Evolutionary conservation across 2,888 invertebrate species (phyloP), one percentile per base, ranked within the genome.

Genomic region (Gymnoscelis rufifasciata): DNA sequence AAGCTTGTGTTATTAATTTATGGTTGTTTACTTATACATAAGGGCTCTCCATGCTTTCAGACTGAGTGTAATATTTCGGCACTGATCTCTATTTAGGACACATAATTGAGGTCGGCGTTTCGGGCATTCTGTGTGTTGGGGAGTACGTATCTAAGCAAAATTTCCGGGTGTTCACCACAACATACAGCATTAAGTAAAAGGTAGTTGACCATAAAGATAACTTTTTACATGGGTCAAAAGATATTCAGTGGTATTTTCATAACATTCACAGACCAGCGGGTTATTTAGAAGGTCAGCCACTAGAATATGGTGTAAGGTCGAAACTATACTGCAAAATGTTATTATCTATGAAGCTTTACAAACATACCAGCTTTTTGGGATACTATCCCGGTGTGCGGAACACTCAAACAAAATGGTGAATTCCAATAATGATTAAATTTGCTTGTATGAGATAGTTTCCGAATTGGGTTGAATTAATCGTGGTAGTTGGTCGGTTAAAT

Each of bases 291-390:
- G 40, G 40, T 33, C 26, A 26, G 19, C 19, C 7, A 33, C n/a
- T 10, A 15, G 28, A 29, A 14, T 29, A 35, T 30, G 38, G 26
- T 12, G 37, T 27, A 38, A 43, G 30, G 43, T 43, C 37, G 14
- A 31, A 31, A 29, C 29, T 43, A 29, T 13, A 30, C 29, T 36
- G 45, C 7, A 28, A 35, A 28, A 43, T 43, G 29, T 30, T 43
- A 37, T 29, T 30, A 37, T 23, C 24, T 30, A 33, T 71, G 64
- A 63, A 62, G 30, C 7, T 57, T 55, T 48, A 52, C 45, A 54
- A 72, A 71, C 64, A 69, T 67, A 59, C 54, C 55, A 10, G n/a
- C 10, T 3, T 62, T 77, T 76, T 73, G 65, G 58, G 58, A 64
- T 65, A 67, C n/a, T 65, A 68, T 66, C 65, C 57, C 56, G 35